Base-by-base conservation (phyloP, 2,888 invertebrate genomes). In the Hirtodrosophila alboralis region DNA sequence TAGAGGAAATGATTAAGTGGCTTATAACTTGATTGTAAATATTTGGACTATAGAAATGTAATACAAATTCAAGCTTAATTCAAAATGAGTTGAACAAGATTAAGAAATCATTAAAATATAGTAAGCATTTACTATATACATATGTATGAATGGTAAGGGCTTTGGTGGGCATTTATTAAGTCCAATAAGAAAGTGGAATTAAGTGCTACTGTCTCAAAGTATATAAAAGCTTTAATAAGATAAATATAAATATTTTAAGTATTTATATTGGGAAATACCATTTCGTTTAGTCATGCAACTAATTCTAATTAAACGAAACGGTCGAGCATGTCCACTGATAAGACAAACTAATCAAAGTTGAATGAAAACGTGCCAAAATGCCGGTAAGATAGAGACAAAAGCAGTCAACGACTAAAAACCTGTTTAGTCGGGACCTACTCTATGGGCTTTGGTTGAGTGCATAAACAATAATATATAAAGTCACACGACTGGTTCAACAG, bases 401-500 rank as follows among this genome's bases (percentile, higher is more conserved):
- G 18, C 27, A 3, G 30, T n/a, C 14, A 23, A 36, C 38, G 33
- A 21, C 30, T 10, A 45, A 37, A 37, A 57, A 57, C 58, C 58
- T 12, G 34, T 44, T 43, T 6, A 7, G 23, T 6, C 1, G 5
- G 23, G 16, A 18, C 6, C 10, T 3, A 1, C 4, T 23, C 5
- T 16, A 6, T 14, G 6, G 13, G n/a, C 10, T 26, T 30, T 16
- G 16, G 10, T 5, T 2, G n/a, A 27, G 16, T 3, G 2, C 14
- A 37, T 27, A 33, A 43, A 47, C 27, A 45, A 31, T 10, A 54
- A 27, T 45, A 33, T 33, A 38, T 37, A 48, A 14, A 53, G 31
- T 61, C 64, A 60, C 63, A 51, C 47, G 41, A 58, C 62, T 38
- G 37, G 58, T 57, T 31, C 92, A 91, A 4, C 12, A 33, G 10